These are phyloP conservation scores for Ophraella communa DNA, from an alignment of 2,888 invertebrate genomes.

Conservation along the genomic window DNA sequence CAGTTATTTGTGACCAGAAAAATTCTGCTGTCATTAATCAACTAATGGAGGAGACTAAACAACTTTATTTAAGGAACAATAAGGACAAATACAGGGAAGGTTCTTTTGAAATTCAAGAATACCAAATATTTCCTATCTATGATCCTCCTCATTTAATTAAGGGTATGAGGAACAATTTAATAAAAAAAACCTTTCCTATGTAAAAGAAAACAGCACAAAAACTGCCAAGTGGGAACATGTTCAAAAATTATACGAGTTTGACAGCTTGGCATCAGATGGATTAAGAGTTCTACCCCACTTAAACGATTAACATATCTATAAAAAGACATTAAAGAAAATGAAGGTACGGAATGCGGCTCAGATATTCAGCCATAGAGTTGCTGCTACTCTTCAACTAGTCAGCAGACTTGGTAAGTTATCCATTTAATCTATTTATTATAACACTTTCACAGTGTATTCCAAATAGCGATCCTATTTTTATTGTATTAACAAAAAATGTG, in stretches of 20 bases:
- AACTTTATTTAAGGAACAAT: background rate
- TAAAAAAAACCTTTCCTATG: constrained; percentile 5
- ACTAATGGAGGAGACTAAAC: constrained; percentile 21
- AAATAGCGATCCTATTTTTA: too few relatives aligned
- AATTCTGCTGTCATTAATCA: constrained; percentile 12
- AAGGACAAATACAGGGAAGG: constrained; percentile 1
- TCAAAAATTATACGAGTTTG: constrained; percentile 17
- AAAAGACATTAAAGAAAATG: constrained; percentile 16
- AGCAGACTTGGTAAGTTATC: constrained; percentile 22
- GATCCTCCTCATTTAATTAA: constrained; percentile 19
- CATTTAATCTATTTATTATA: constrained; percentile 1
- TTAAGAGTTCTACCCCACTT: constrained; percentile 17
- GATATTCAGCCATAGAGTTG: constrained; percentile 27
- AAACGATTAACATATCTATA: constrained; percentile 22
- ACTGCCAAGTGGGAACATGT: constrained; percentile 25
- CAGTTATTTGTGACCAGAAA: background rate
- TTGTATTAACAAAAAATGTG: too few relatives aligned
- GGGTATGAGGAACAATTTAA: background rate
- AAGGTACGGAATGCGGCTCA: constrained; percentile 25
- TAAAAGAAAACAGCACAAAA: constrained; percentile 6
- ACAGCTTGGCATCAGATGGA: constrained; percentile 11
- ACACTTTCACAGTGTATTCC: too few relatives aligned
- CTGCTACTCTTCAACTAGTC: constrained; percentile 19
- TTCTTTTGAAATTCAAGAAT: constrained; percentile 18
- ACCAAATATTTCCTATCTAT: constrained; percentile 13